Base-by-base conservation (phyloP, 2,888 invertebrate genomes). In the Calliphora vomitoria region DNA sequence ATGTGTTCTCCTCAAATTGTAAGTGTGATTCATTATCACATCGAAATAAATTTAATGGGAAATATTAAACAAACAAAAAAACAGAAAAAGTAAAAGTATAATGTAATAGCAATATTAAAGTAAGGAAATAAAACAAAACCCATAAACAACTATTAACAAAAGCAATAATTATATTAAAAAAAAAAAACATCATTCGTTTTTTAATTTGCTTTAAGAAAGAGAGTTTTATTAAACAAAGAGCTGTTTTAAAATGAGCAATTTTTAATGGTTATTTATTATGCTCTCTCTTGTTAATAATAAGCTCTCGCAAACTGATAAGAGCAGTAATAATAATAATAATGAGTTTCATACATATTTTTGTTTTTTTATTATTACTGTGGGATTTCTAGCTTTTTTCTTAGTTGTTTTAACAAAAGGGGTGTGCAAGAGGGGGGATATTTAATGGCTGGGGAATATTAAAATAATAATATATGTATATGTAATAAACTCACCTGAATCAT, bases 401-500 rank as follows among this genome's bases (percentile, higher is more conserved):
- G 4, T 8, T 69, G 1, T 47, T 60, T 4, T n/a, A 11, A 4
- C 31, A 50, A 68, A 68, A 18, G 38, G 68, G 47, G 15, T 60
- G n/a, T 68, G 13, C 4, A 25, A 13, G 18, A 44, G 44, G 8
- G n/a, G 69, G 68, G n/a, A n/a, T n/a, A n/a, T n/a, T n/a, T n/a
- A n/a, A n/a, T n/a, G n/a, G n/a, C n/a, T n/a, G n/a, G 47, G 3
- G 5, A 15, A 50, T 13, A 35, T 35, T 44, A 5, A n/a, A n/a
- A 50, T 50, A n/a, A 5, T 1, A 18, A 25, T 44, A 11, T n/a
- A n/a, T n/a, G n/a, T n/a, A 44, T 44, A 11, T 15, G 5, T 20
- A 50, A n/a, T 2, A 15, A n/a, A 84, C 89, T 88, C 68, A 90
- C 90, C 89, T 41, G 90, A 89, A 88, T 91, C 91, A 64, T 89